phyloP scores from a whole-genome alignment of 2,888 invertebrate genomes.

The Eilema griseolum region DNA sequence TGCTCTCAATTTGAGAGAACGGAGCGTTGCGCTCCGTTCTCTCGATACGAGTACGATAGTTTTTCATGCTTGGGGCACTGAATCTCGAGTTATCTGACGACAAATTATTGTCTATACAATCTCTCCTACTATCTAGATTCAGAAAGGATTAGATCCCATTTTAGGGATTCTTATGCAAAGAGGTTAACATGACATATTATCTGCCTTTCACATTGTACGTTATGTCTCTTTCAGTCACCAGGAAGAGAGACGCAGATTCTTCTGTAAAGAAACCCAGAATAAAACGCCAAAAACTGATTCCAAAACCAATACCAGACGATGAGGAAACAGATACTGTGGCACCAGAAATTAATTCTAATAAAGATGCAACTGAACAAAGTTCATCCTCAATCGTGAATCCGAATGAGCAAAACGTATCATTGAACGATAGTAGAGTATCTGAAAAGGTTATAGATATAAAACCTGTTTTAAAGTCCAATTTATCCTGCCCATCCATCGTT shows the following conservation, averaged over 20 bases:
- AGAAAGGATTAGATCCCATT: no score
- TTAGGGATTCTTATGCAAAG: no score
- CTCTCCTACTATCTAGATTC: no score
- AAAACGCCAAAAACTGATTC: constrained; percentile 16
- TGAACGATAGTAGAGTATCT: neutral
- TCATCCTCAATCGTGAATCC: neutral
- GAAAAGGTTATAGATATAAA: neutral
- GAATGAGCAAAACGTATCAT: neutral
- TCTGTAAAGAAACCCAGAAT: constrained; percentile 25
- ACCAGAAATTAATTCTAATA: neutral
- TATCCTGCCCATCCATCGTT: neutral
- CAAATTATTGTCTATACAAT: no score
- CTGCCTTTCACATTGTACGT: neutral
- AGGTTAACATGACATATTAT: no score
- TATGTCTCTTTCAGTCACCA: constrained; percentile 39
- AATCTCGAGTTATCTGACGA: no score
- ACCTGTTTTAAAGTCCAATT: neutral
- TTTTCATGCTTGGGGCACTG: no score
- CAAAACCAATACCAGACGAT: neutral
- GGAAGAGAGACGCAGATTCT: constrained; percentile 49
- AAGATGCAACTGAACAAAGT: neutral
- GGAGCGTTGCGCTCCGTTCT: no score
- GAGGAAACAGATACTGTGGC: neutral
- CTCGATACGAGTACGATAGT: no score
- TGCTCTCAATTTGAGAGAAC: no score